Percentiles rank a stretch among this genome's conserved stretches.
phyloP scores from a whole-genome alignment of 92 coral and sea anemone genomes.

The Pocillopora grandis region DNA sequence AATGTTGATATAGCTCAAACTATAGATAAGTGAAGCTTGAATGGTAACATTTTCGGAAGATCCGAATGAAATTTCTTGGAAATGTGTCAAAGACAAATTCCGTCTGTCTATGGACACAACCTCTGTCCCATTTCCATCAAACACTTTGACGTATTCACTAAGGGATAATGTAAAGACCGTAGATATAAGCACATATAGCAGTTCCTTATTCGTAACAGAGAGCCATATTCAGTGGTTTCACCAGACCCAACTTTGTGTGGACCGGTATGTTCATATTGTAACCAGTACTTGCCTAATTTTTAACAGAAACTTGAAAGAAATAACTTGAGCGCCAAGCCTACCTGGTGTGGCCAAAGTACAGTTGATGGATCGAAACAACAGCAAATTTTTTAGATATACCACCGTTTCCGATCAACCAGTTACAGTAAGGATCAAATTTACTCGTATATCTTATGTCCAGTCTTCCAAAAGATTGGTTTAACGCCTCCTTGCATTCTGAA shows the following conservation, averaged over 20 bases:
- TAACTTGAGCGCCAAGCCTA: background rate
- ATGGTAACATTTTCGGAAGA: slow-evolving; percentile 3
- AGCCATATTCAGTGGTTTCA: no score
- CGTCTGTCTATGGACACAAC: background rate
- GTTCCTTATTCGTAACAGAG: no score
- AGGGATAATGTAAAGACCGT: background rate
- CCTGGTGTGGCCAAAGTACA: background rate
- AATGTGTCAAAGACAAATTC: background rate
- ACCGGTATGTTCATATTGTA: background rate
- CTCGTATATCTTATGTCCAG: background rate
- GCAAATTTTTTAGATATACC: background rate
- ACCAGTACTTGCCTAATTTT: background rate
- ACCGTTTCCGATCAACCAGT: background rate
- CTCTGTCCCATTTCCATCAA: slow-evolving; percentile 18
- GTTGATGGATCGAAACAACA: background rate
- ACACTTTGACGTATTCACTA: slow-evolving; percentile 12
- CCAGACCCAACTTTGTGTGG: no score
- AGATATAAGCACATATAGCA: no score
- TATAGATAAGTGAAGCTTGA: background rate
- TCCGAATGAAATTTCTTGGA: background rate
- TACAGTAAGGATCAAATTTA: slow-evolving; percentile 6
- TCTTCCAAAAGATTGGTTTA: slow-evolving; percentile 8
- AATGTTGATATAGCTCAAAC: background rate
- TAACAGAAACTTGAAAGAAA: background rate
- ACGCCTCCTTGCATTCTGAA: background rate